A percentile compares a stretch with the other conserved stretches of the same genome.
phyloP scores from a whole-genome alignment of 2,888 invertebrate species.

The Esperia sulphurella region DNA sequence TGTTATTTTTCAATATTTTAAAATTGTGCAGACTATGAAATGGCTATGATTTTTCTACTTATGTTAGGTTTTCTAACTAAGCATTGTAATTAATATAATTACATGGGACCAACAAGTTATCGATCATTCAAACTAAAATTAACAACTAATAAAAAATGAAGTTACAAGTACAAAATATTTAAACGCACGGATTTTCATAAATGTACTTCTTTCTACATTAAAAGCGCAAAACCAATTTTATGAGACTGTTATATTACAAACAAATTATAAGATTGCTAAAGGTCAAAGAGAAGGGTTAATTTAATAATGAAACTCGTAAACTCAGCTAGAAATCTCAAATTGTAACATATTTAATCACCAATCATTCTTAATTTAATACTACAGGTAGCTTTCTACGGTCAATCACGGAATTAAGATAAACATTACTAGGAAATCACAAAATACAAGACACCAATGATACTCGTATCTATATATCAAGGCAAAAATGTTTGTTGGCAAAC shows the following conservation, averaged over 20 bases:
- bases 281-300: too few species aligned
- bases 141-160: background rate
- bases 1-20: too few species aligned
- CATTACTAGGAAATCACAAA: conserved; percentile 5
- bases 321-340: background rate
- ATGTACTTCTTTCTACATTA: background rate
- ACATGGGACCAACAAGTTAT: background rate
- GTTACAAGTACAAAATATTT: background rate
- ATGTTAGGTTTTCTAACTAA: background rate
- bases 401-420: background rate
- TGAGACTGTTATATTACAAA: background rate
- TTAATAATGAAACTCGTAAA: background rate
- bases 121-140: background rate
- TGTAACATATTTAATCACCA: background rate
- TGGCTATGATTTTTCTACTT: background rate
- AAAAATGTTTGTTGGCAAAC: background rate
- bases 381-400: too few species aligned
- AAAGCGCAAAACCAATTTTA: background rate
- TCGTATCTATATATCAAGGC: background rate
- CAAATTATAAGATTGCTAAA: too few species aligned
- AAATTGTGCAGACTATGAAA: too few species aligned
- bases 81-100: background rate
- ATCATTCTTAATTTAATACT: background rate
- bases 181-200: background rate
- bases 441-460: background rate